phyloP scores from a whole-genome alignment of 2,113 vertebrate genomes.

The Cyanoderma ruficeps region DNA sequence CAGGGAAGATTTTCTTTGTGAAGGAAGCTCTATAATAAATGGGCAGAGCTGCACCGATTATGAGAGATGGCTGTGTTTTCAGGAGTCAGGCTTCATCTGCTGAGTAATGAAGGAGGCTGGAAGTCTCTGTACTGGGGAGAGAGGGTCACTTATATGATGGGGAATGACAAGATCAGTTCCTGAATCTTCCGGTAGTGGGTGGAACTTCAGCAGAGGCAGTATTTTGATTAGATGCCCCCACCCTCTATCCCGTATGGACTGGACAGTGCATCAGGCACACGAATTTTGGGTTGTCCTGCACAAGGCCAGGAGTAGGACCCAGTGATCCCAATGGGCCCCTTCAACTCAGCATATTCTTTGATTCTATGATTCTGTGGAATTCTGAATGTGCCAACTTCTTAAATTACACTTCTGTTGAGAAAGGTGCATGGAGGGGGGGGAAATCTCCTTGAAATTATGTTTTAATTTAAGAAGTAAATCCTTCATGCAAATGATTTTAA shows the following conservation, averaged over 20 bases:
- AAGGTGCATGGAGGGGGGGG: too few species aligned
- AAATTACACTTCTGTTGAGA: neutral
- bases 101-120: neutral
- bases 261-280: neutral
- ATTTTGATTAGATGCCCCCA: neutral
- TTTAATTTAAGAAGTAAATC: neutral
- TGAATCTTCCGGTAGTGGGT: neutral
- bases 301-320: rapidly evolving
- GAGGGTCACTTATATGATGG: neutral
- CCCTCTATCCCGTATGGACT: neutral
- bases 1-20: neutral
- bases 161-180: neutral
- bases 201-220: neutral
- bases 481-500: neutral
- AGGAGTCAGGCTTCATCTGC: neutral
- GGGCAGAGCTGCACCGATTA: neutral
- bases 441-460: neutral
- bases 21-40: neutral
- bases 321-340: rapidly evolving
- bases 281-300: neutral
- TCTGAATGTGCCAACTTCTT: neutral
- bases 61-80: neutral
- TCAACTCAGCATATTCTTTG: neutral
- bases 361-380: neutral
- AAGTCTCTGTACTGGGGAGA: neutral